Conservation (phyloP, 2,113 vertebrate genomes). For the Setophaga kirtlandii region DNA sequence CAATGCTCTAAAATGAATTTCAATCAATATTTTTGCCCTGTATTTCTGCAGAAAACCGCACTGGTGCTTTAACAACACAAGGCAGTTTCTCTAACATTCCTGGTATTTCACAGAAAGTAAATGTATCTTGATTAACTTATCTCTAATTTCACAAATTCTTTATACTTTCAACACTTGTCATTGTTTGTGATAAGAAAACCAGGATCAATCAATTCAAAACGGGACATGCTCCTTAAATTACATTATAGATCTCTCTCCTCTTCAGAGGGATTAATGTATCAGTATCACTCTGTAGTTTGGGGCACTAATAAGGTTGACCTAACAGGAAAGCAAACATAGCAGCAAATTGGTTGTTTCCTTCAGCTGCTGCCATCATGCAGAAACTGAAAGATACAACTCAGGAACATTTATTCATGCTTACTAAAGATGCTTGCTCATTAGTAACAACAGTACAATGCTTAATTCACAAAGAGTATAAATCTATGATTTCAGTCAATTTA, state of each 20-base stretch:
- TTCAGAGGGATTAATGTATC: conserved; percentile 44
- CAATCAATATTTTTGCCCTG: background rate
- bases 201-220: conserved; percentile 54
- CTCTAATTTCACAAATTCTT: conserved; percentile 30
- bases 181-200: conserved; percentile 28
- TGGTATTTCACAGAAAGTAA: conserved; percentile 31
- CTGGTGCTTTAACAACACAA: background rate
- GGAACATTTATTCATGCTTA: background rate
- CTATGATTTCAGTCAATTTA: conserved; percentile 45
- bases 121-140: conserved; percentile 36
- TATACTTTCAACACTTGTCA: conserved; percentile 20
- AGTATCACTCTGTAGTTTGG: conserved; percentile 27
- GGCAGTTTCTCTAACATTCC: background rate
- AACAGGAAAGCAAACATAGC: conserved; percentile 11
- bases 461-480: conserved; percentile 25
- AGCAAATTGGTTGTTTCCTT: conserved; percentile 22
- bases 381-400: conserved; percentile 37
- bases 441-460: conserved; percentile 46
- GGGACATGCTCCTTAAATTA: conserved; percentile 30
- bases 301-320: conserved; percentile 55
- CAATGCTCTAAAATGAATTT: conserved; percentile 26
- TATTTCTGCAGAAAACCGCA: background rate
- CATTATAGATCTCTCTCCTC: conserved; percentile 41
- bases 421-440: conserved; percentile 37
- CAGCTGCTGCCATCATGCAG: conserved; percentile 12